Evolutionary conservation across 2,888 invertebrate genomes (phyloP).

Genomic region (Lasiommata megera): DNA sequence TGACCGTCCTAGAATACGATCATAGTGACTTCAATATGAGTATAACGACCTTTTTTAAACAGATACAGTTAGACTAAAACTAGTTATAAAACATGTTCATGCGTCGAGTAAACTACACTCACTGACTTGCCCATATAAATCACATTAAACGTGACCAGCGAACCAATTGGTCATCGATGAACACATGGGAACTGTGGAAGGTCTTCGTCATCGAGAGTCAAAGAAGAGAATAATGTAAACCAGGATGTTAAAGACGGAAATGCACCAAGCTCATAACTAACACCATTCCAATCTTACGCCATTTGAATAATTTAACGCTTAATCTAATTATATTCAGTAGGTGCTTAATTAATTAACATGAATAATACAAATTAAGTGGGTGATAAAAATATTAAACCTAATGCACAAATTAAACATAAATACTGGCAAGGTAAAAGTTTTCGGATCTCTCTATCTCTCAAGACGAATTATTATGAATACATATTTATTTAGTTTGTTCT

Average conservation of each 20-base stretch:
- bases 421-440: no score
- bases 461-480: no score
- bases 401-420: no score
- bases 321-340: no score
- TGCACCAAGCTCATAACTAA: neutral
- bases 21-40: neutral
- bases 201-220: neutral
- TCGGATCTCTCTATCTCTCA: no score
- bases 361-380: no score
- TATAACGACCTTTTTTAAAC: neutral
- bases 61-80: conserved; percentile 1
- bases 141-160: conserved; percentile 4
- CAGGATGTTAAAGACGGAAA: neutral
- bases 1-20: neutral
- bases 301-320: neutral
- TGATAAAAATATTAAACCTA: no score
- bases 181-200: neutral
- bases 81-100: conserved; percentile 7
- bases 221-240: no score
- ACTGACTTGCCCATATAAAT: conserved; percentile 3
- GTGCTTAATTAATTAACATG: no score
- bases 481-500: no score
- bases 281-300: neutral
- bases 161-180: neutral
- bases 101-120: neutral